Evolutionary conservation across 1,140 invertebrate species (phyloP).

Genomic region (Rhizoglyphus robini): DNA sequence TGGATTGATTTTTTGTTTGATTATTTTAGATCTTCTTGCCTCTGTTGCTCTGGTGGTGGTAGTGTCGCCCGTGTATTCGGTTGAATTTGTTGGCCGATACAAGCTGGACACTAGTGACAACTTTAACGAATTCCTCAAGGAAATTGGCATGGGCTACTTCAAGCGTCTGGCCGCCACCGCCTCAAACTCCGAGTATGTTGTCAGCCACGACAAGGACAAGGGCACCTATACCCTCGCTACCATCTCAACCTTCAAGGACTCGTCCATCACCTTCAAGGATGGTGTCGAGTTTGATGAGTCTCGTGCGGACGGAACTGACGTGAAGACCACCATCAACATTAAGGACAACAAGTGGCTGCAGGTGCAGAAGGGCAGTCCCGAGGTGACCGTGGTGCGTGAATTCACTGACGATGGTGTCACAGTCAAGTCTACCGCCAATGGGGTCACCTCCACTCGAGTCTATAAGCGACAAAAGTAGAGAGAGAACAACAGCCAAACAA

Average conservation of each 20-base stretch:
- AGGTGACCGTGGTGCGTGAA: slow-evolving; percentile 12
- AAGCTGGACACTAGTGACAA: not conserved
- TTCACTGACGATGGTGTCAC: too few species aligned
- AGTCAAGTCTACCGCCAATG: too few species aligned
- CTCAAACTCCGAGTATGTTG: not conserved
- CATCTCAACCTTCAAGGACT: slow-evolving; percentile 66
- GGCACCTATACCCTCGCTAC: slow-evolving; percentile 52
- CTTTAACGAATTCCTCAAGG: not conserved
- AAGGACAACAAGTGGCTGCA: slow-evolving; percentile 49
- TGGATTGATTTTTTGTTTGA: too few species aligned
- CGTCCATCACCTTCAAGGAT: slow-evolving; percentile 59
- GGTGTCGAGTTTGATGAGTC: too few species aligned
- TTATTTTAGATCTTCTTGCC: too few species aligned
- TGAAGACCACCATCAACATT: slow-evolving; percentile 40
- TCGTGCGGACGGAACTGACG: slow-evolving; percentile 67
- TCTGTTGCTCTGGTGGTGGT: too few species aligned
- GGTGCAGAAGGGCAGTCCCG: slow-evolving; percentile 39
- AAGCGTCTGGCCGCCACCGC: not conserved
- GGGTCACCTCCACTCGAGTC: too few species aligned
- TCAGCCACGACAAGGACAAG: not conserved
- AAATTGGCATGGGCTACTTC: not conserved
- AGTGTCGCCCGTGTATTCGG: too few species aligned
- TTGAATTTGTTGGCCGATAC: not conserved
- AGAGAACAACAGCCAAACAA: too few species aligned
- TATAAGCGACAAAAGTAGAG: too few species aligned